Base-by-base conservation (phyloP, 2,113 vertebrate species). In the Eulemur rufifrons region DNA sequence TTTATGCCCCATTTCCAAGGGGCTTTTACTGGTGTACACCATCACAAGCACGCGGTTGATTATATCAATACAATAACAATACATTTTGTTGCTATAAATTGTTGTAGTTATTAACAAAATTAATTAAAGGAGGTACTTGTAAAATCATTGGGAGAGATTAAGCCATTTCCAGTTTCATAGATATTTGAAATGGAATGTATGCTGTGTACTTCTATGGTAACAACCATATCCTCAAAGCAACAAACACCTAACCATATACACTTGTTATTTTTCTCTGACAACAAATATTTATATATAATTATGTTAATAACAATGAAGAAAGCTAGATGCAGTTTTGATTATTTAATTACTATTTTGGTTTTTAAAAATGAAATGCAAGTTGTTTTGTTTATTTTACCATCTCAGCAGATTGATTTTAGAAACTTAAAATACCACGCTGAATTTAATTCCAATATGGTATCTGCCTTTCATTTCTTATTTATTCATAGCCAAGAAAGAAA, bases 121-220 rank as follows among this genome's bases (percentile, higher is more conserved):
- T 88, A 96, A 39, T 91, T 96, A 93, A 94, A 97, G 37, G 52
- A 94, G 34, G 15, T 89, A 73, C 83, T 85, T 88, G 10, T 74
- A 64, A 91, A 93, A 54, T 50, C 10, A 76, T 17, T 95, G 37
- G 69, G 59, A 77, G 63, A 85, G 59, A 52, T 56, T 42, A 91
- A 96, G 47, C 14, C n/a, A 64, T 92, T 94, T 89, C 81, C 8
- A 89, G 8, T 63, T 80, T 27, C 64, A 66, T 52, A 92, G 34
- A 47, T 78, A 86, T 89, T 89, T 82, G 81, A n/a, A 34, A 86
- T 42, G 73, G 85, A 84, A 47, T 90, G 52, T 71, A 13, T 87
- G 23, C 45, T 59, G 7, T 82, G 18, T 23, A n/a, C 8, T 50
- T 90, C 56, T 91, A 2, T 78, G 5, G n/a, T 59, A 61, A 34